These are phyloP conservation scores for Thymelicus sylvestris DNA, from an alignment of 2,888 invertebrate genomes.

Conservation along the genomic window DNA sequence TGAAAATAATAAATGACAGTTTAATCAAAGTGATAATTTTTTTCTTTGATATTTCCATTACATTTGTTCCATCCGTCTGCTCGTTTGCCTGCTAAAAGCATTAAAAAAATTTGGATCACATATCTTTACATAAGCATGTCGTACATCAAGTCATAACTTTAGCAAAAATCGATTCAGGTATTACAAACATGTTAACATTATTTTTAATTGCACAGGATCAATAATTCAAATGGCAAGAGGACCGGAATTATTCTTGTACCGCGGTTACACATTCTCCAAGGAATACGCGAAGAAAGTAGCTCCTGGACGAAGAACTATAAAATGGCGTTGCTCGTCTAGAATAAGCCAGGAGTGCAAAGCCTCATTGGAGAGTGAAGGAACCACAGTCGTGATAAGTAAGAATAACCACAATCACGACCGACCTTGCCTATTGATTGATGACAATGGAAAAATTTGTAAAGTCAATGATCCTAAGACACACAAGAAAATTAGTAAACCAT, in stretches of 20 bases:
- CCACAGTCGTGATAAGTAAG: conserved; percentile 26
- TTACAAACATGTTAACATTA: neutral
- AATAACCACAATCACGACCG: conserved; percentile 43
- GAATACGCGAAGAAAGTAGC: conserved; percentile 21
- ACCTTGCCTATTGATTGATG: conserved; percentile 36
- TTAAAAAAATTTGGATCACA: too few relatives aligned
- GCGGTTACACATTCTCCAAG: conserved; percentile 39
- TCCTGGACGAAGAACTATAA: neutral
- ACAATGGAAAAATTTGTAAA: conserved; percentile 16
- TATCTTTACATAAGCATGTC: too few relatives aligned
- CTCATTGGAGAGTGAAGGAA: conserved; percentile 39
- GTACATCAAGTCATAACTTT: too few relatives aligned
- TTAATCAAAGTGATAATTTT: too few relatives aligned
- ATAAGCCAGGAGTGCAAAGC: conserved; percentile 42
- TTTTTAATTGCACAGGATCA: conserved; percentile 14
- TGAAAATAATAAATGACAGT: too few relatives aligned
- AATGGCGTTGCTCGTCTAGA: conserved; percentile 43
- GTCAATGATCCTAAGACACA: neutral
- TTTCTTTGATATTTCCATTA: too few relatives aligned
- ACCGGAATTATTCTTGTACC: conserved; percentile 33
- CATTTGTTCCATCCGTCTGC: too few relatives aligned
- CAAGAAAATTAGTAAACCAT: neutral
- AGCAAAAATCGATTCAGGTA: too few relatives aligned
- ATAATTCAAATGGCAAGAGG: conserved; percentile 39
- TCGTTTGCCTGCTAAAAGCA: too few relatives aligned